These are phyloP conservation scores for Ictalurus furcatus DNA, from an alignment of 2,113 vertebrate species.

Conservation along the genomic window DNA sequence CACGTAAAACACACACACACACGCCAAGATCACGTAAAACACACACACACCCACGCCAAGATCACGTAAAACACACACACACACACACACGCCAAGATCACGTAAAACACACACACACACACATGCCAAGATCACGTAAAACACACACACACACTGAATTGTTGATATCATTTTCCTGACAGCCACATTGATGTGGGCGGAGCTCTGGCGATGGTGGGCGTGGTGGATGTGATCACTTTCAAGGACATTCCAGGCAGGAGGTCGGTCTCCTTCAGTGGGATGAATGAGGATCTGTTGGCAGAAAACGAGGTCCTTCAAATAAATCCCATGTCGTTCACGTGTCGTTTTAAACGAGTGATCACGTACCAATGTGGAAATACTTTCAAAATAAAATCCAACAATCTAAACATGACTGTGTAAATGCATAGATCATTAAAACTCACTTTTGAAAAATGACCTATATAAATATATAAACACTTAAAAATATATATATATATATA, in stretches of 20 bases:
- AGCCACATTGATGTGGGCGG: constrained; percentile 68
- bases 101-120: constrained; percentile 62
- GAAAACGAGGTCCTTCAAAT: constrained; percentile 59
- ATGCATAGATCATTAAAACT: too few species aligned
- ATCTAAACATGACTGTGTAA: background rate
- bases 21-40: background rate
- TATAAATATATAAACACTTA: background rate
- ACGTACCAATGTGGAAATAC: too few species aligned
- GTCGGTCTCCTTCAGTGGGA: constrained; percentile 27
- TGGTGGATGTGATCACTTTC: constrained; percentile 70
- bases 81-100: constrained; percentile 78
- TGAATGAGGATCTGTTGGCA: constrained; percentile 67
- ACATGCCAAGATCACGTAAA: constrained; percentile 76
- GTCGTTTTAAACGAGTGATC: background rate
- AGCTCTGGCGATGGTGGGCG: constrained; percentile 70
- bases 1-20: constrained; percentile 64
- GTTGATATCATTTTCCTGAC: background rate
- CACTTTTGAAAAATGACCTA: background rate
- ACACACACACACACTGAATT: background rate
- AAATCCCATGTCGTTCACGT: background rate
- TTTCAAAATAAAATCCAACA: background rate
- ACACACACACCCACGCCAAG: background rate
- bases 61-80: too few species aligned
- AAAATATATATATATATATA: too few species aligned
- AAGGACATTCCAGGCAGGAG: constrained; percentile 74